Base-by-base conservation (phyloP, 2,113 vertebrate species). In the Mungos mungo region DNA sequence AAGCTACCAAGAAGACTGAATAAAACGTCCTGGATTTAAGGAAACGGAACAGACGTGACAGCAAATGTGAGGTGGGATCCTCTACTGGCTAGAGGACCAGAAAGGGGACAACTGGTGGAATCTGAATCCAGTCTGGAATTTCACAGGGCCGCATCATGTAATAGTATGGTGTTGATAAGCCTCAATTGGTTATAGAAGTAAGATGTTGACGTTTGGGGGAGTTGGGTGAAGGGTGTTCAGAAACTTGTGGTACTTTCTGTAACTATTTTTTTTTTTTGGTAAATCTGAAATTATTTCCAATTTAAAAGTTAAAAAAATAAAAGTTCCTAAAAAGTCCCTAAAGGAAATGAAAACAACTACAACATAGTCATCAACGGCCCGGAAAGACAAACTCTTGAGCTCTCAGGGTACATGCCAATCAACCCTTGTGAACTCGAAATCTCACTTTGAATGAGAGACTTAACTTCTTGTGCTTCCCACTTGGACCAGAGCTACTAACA, bases 111-210 rank as follows among this genome's bases (percentile, higher is more conserved):
- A 60, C 18, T 1, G 23, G 4, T 19, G 19, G 81, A 5, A 16
- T 57, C 7, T 41, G 45, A 35, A 38, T 31, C 31, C 8, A 29
- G 0, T 13, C n/a, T 68, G 15, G 71, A 79, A 38, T 41, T 3
- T 2, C 7, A 5, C 1, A 19, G 31, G 3, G 2, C 14, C 0
- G 14, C 1, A 0, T 76, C 21, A 2, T 2, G 19, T 27, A 12
- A 9, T 14, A 0, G 27, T 21, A 11, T 2, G 2, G 54, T 63
- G 68, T 35, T 45, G n/a, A 57, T 2, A 29, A 65, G 6, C 1
- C 2, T 18, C 21, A 0, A 7, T 19, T 8, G 8, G 5, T n/a
- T 79, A 63, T 10, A 54, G 52, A 18, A 50, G 5, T 3, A 77
- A 72, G 12, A 87, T 11, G 33, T 9, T 50, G 50, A 41, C 27